Percentiles rank a stretch among this genome's conserved stretches.
phyloP scores from a whole-genome alignment of 2,888 invertebrate species.

The Lamellibrachia columna region DNA sequence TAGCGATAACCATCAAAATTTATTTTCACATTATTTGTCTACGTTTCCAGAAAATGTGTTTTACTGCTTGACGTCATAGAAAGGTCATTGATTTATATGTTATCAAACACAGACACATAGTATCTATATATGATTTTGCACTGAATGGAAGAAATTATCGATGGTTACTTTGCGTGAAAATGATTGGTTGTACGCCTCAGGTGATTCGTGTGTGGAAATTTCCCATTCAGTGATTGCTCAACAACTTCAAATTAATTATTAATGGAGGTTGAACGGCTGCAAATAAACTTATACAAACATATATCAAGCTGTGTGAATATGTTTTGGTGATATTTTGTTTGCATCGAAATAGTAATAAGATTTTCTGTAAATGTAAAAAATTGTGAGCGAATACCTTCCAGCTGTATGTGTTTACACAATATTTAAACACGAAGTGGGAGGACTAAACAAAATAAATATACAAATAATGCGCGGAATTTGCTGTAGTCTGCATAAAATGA shows the following conservation, averaged over 20 bases:
- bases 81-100: neutral
- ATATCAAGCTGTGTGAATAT: neutral
- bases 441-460: neutral
- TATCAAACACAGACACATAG: neutral
- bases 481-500: neutral
- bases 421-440: neutral
- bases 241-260: neutral
- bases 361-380: neutral
- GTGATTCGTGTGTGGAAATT: neutral
- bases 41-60: neutral
- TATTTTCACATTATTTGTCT: neutral
- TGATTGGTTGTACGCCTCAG: neutral
- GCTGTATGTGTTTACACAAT: neutral
- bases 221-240: neutral
- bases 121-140: neutral
- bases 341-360: neutral
- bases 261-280: neutral
- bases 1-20: neutral
- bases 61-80: neutral
- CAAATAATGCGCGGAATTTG: neutral
- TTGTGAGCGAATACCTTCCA: neutral
- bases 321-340: neutral
- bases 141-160: neutral
- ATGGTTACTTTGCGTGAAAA: neutral
- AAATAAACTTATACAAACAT: neutral